phyloP scores from a whole-genome alignment of 2,888 invertebrate species.

The Tanaodytes sp. region DNA sequence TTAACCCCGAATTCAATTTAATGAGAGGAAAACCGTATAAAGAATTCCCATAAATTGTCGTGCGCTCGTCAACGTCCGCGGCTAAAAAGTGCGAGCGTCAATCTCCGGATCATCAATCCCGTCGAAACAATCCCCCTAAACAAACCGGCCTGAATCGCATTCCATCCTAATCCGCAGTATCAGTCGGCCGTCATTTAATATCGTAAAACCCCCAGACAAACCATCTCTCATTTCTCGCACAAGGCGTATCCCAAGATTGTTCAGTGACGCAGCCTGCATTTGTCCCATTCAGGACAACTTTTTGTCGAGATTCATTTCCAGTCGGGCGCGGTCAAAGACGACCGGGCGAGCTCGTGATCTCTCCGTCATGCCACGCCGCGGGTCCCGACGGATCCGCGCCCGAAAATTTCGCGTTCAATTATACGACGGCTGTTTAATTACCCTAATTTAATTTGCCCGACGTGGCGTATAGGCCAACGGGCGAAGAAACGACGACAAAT shows the following conservation, averaged over 20 bases:
- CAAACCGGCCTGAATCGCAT: constrained; percentile 24
- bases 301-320: constrained; percentile 45
- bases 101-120: constrained; percentile 10
- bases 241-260: constrained; percentile 20
- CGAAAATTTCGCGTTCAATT: constrained; percentile 45
- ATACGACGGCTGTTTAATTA: constrained; percentile 50
- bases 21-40: neutral
- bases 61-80: neutral
- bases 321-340: constrained; percentile 39
- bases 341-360: constrained; percentile 15
- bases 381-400: neutral
- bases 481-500: constrained; percentile 43
- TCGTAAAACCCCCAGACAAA: constrained; percentile 22
- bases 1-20: neutral
- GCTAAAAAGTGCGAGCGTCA: constrained; percentile 3
- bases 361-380: neutral
- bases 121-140: neutral
- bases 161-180: constrained; percentile 30
- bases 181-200: constrained; percentile 33
- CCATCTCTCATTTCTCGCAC: constrained; percentile 34
- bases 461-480: constrained; percentile 42
- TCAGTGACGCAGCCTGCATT: constrained; percentile 25
- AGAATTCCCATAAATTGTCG: neutral
- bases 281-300: constrained; percentile 40
- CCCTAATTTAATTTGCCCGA: constrained; percentile 49